These are phyloP conservation scores for Cheumatopsyche charites DNA, from an alignment of 1,140 invertebrate genomes.

Conservation along the genomic window DNA sequence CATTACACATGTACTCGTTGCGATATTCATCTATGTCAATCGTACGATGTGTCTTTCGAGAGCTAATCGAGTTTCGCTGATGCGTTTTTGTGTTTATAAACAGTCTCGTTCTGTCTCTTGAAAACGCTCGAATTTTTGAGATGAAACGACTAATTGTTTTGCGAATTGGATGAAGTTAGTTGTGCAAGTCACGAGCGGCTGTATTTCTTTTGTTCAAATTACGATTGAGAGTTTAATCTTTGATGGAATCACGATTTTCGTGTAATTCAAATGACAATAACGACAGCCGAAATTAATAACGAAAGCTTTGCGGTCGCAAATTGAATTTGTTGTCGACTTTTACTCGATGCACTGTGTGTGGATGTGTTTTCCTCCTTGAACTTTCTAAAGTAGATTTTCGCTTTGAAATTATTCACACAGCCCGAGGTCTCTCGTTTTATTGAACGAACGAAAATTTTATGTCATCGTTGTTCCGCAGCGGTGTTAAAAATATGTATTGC, in stretches of 20 bases:
- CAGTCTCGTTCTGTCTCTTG: too few species aligned
- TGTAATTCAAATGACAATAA: constrained; percentile 4
- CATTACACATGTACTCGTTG: not conserved
- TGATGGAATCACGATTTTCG: constrained; percentile 5
- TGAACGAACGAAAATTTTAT: not conserved
- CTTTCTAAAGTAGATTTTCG: not conserved
- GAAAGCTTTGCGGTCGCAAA: constrained; percentile 3
- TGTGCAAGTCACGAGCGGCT: too few species aligned
- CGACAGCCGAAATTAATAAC: not conserved
- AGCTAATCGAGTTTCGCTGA: too few species aligned
- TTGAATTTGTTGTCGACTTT: constrained; percentile 8
- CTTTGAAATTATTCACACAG: constrained; percentile 3
- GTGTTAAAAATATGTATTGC: not conserved
- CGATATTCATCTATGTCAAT: too few species aligned
- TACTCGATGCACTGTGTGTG: not conserved
- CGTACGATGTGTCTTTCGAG: too few species aligned
- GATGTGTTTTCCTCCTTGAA: not conserved
- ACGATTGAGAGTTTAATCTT: too few species aligned
- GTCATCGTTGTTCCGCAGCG: not conserved
- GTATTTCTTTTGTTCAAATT: too few species aligned
- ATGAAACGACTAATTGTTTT: too few species aligned
- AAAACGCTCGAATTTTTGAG: too few species aligned
- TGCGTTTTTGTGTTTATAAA: too few species aligned
- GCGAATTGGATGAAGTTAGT: too few species aligned
- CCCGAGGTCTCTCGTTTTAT: not conserved